These are phyloP conservation scores for Cantharis flavilabris DNA, from an alignment of 2,888 invertebrate genomes.

Conservation along the genomic window DNA sequence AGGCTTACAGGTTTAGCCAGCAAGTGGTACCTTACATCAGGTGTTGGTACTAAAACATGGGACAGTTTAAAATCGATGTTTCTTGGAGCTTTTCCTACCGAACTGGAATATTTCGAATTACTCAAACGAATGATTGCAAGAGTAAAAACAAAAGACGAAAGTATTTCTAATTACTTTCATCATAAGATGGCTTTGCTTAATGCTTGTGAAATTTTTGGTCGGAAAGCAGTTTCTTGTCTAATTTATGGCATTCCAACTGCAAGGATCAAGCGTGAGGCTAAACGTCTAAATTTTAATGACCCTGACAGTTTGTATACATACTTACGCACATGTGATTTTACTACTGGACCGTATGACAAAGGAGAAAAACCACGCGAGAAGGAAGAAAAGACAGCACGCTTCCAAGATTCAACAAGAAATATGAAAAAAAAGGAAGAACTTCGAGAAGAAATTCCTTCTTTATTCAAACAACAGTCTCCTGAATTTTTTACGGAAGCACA, in stretches of 20 bases:
- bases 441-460: background rate
- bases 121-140: slow-evolving; percentile 35
- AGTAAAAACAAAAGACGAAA: slow-evolving; percentile 33
- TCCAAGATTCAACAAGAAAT: background rate
- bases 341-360: background rate
- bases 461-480: slow-evolving; percentile 1
- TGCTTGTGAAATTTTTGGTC: slow-evolving; percentile 35
- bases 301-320: slow-evolving; percentile 18
- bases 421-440: background rate
- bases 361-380: background rate
- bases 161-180: slow-evolving; percentile 38
- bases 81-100: slow-evolving; percentile 30
- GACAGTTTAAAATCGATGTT: slow-evolving; percentile 26
- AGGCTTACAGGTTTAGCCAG: slow-evolving; percentile 37
- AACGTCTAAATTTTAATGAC: slow-evolving; percentile 15
- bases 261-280: slow-evolving; percentile 1
- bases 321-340: slow-evolving; percentile 5
- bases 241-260: slow-evolving; percentile 36
- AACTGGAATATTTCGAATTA: slow-evolving; percentile 28
- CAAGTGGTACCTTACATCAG: slow-evolving; percentile 39
- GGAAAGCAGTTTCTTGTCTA: slow-evolving; percentile 41
- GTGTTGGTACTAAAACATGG: slow-evolving; percentile 30
- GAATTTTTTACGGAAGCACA: slow-evolving; percentile 28
- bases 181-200: slow-evolving; percentile 38
- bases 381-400: background rate